Conservation (phyloP, 2,113 vertebrate genomes). For the Heterotis niloticus region DNA sequence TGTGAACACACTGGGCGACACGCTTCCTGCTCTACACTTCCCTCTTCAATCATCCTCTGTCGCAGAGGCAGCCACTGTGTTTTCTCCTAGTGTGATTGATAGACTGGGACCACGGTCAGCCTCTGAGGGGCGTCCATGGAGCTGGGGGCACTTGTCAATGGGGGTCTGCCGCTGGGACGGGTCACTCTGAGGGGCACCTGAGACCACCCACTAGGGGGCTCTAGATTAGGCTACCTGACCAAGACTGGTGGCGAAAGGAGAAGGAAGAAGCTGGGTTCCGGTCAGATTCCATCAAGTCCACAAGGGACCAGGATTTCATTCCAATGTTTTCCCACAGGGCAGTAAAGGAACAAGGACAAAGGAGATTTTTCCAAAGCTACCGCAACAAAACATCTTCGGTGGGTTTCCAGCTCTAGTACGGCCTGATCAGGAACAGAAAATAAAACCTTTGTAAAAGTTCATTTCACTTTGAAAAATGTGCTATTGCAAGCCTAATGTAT, state of each 20-base stretch:
- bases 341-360: not conserved
- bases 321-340: too few relatives aligned
- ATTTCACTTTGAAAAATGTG: too few relatives aligned
- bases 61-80: constrained; percentile 71
- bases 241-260: not conserved
- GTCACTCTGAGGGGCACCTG: not conserved
- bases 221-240: not conserved
- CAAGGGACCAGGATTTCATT: too few relatives aligned
- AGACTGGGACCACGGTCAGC: constrained; percentile 67
- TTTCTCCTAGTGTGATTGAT: constrained; percentile 79
- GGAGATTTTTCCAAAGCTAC: too few relatives aligned
- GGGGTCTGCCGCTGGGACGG: constrained; percentile 55
- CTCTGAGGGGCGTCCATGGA: constrained; percentile 43
- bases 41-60: constrained; percentile 79
- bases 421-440: too few relatives aligned
- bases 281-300: too few relatives aligned
- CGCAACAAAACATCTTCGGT: too few relatives aligned
- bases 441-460: too few relatives aligned
- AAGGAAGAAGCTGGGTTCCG: not conserved
- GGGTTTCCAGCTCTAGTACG: too few relatives aligned
- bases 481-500: too few relatives aligned
- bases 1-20: constrained; percentile 68
- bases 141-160: constrained; percentile 61
- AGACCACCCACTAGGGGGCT: not conserved
- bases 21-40: constrained; percentile 65